Conservation (phyloP, 2,797 vertebrate genomes). For the Geotrypetes seraphini region DNA sequence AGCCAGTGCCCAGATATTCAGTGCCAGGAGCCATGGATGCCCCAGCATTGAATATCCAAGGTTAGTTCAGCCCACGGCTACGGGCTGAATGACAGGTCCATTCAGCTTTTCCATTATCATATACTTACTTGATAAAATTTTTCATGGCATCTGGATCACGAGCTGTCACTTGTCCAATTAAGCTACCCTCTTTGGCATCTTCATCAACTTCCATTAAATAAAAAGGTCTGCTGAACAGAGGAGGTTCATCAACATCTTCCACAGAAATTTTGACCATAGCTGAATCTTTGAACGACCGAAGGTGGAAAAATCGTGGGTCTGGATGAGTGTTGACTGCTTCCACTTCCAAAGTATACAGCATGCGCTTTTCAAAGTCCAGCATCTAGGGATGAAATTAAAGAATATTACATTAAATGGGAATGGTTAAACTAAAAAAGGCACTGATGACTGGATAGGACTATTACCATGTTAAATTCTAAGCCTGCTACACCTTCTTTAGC, state of each 20-base stretch:
- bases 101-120: not conserved
- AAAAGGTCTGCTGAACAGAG: conserved; percentile 70
- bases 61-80: no score
- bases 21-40: no score
- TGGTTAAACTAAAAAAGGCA: not conserved
- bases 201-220: conserved; percentile 93
- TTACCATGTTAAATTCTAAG: no score
- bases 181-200: conserved; percentile 78
- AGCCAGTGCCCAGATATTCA: no score
- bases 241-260: conserved; percentile 84
- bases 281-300: conserved; percentile 86
- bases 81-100: no score
- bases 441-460: accelerated
- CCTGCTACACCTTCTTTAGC: no score
- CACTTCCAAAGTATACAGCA: conserved; percentile 76
- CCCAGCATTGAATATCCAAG: no score
- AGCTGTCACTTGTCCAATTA: conserved; percentile 79
- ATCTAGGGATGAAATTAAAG: conserved; percentile 48
- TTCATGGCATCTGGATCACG: conserved; percentile 78
- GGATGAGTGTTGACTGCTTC: conserved; percentile 84
- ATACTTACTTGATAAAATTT: conserved; percentile 79
- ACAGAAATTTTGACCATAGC: conserved; percentile 78
- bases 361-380: conserved; percentile 89
- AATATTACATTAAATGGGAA: not conserved
- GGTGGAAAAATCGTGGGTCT: conserved; percentile 74